Evolutionary conservation across 2,888 invertebrate species (phyloP), one percentile per base, ranked within the genome.

Genomic region (Vanessa cardui): DNA sequence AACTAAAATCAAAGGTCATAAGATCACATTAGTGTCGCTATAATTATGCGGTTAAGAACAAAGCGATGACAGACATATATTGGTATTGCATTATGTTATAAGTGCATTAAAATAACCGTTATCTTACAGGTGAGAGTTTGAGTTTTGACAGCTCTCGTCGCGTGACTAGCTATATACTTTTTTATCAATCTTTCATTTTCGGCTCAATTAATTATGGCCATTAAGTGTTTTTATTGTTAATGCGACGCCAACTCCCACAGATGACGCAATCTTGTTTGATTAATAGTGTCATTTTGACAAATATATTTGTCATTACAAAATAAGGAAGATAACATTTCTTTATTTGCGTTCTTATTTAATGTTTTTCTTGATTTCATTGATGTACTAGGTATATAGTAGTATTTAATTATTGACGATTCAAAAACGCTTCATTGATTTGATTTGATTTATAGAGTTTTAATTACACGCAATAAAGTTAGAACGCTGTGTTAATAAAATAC

Each of bases 131-230:
- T 78, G 77, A 81, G 79, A 79, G 81, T 77, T 80, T 78, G 68
- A 78, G 76, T 83, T 86, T 83, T 83, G 88, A 87, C 86, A 83
- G 87, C 77, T 80, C 78, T 74, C 74, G 71, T 88, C 81, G 87
- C 88, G 88, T 88, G 88, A 84, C 86, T 79, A 78, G 76, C 75
- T 77, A 83, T 83, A 82, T 84, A 80, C 76, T 79, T 81, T 83
- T 84, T 81, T 82, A 79, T 76, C 78, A 77, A 77, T 80, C 80
- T 80, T 76, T 78, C 75, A 80, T 78, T 82, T 84, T 84, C 77
- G 75, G 79, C 78, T 81, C 85, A 88, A 87, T 87, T 89, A 86
- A 87, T 86, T 85, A 83, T 73, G 80, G 82, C 84, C 84, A 87
- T 87, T 87, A 86, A 83, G 82, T 84, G 83, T 84, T 88, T 78